Evolutionary conservation across 2,888 invertebrate genomes (phyloP), one percentile per base, ranked within the genome.

Genomic region (Lysandra coridon): DNA sequence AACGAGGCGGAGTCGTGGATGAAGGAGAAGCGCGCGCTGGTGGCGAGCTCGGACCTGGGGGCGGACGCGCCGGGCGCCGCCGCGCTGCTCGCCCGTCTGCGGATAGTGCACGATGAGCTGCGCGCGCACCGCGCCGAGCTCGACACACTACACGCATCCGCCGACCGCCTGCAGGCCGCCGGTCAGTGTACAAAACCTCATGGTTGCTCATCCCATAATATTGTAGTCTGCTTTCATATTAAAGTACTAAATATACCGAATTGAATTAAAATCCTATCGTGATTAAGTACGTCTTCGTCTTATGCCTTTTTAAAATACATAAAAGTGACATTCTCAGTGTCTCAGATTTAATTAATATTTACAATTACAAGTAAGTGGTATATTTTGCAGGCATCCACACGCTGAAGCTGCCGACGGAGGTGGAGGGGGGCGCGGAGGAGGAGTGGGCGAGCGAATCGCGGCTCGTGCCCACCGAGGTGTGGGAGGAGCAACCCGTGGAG

Each of bases 1-100:
- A 99, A 99, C 92, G 99, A 99, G 88, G 98, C 98, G 0, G 99
- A 99, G 85, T 99, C 99, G 0, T 99, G 99, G 99, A 96, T 99
- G 93, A 98, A 98, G 84, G 99, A 99, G 90, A 99, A 98, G 92
- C 97, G 98, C 91, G 97, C 99, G 0, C 95, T 99, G 64, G 98
- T 99, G 17, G 96, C 97, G 14, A 98, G 98, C 0, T 96, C 96
- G 78, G 99, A 99, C 94, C 97, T 97, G 87, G 99, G 99, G 1
- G 96, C 96, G 23, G 99, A 99, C 92, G 99, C 99, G 85, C 98
- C 98, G 0, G 97, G 97, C 80, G 98, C 98, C 0, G 97, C 97
- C 85, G 98, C 99, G 0, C 92, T 99, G 79, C 94, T 99, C 2
- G 97, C 98, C 80, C 95, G 99, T 0, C 99, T 99, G 90, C 96